Evolutionary conservation across 1,140 invertebrate genomes (phyloP).

Genomic region (Meloidogyne chitwoodi): DNA sequence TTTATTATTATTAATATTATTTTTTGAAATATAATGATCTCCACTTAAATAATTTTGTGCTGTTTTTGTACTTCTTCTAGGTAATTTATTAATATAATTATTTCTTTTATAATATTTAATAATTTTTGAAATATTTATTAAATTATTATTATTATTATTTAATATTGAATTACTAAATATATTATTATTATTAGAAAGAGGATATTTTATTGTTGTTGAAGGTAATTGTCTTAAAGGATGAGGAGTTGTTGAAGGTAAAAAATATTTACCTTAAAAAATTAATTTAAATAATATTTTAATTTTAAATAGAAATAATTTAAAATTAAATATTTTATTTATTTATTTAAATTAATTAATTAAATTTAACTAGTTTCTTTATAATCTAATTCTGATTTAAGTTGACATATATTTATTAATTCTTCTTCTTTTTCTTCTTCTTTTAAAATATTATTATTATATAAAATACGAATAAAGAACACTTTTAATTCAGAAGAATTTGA

Average conservation of each 20-base stretch:
- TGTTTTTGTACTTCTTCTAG: conserved; percentile 3
- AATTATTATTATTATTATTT: neutral
- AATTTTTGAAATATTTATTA: neutral
- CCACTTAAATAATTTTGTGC: conserved; percentile 1
- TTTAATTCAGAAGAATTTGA: neutral
- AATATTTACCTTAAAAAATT: neutral
- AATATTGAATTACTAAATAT: neutral
- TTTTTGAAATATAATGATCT: neutral
- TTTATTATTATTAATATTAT: too few species aligned
- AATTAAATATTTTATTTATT: too few species aligned
- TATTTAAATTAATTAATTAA: too few species aligned
- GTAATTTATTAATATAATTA: neutral
- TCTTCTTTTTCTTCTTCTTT: neutral
- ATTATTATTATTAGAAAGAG: neutral
- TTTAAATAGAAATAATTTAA: too few species aligned
- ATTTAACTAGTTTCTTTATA: conserved; percentile 6
- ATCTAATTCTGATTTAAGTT: conserved; percentile 5
- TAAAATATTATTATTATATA: neutral
- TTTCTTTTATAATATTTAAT: conserved; percentile 6
- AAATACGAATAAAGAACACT: conserved; percentile 7
- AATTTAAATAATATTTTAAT: too few species aligned
- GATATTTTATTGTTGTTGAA: neutral
- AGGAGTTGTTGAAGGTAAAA: conserved; percentile 1
- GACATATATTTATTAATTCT: neutral
- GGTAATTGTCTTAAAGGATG: neutral